phyloP scores from a whole-genome alignment of 2,113 vertebrate genomes.

The Melierax canorus region DNA sequence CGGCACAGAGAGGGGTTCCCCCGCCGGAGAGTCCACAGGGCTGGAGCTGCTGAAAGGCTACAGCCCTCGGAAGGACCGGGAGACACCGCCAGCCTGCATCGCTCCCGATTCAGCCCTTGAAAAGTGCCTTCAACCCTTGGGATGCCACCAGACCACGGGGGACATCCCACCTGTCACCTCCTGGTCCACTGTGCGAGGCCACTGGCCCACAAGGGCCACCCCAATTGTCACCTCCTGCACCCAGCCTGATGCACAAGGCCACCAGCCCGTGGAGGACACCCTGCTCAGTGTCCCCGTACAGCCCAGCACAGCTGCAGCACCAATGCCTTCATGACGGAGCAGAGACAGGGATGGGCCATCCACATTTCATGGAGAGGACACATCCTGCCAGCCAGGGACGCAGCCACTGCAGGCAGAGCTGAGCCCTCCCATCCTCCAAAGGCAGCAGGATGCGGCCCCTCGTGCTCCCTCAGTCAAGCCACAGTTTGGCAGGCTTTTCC shows the following conservation, averaged over 20 bases:
- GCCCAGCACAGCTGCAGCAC: neutral
- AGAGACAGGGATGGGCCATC: neutral
- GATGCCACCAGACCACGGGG: neutral
- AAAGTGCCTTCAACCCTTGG: neutral
- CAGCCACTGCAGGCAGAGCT: fast-evolving
- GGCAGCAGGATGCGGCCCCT: neutral
- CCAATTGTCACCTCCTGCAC: neutral
- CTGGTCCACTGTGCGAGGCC: neutral
- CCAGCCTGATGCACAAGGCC: neutral
- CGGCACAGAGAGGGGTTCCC: neutral
- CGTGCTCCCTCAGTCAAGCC: fast-evolving
- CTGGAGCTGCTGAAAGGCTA: neutral
- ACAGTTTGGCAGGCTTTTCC: neutral
- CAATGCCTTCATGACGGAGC: fast-evolving
- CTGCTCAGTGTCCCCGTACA: fast-evolving
- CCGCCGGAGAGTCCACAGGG: fast-evolving
- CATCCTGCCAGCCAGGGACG: too few species aligned
- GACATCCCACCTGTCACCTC: neutral
- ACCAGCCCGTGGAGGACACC: neutral
- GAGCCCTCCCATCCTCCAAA: neutral
- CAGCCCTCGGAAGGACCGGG: neutral
- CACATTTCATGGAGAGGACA: neutral
- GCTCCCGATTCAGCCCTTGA: fast-evolving
- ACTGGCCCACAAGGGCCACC: neutral
- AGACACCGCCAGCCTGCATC: neutral